phyloP scores from a whole-genome alignment of 2,797 vertebrate genomes.

The Mormyrus proboscirostris region DNA sequence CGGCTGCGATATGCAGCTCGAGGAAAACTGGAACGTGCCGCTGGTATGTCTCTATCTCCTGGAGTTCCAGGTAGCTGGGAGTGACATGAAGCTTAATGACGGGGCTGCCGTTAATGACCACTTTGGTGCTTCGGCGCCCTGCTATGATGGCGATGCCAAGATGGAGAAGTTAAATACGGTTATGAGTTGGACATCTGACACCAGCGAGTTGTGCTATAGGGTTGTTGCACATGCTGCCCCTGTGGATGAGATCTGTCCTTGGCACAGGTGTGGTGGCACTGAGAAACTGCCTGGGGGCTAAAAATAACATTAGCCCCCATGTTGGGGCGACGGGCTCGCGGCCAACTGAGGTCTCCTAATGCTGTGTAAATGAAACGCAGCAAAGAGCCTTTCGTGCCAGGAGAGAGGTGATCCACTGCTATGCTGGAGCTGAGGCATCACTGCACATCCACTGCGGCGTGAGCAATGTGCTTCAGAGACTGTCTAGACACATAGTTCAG shows the following conservation, averaged over 20 bases:
- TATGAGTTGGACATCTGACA: not conserved
- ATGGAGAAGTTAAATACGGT: not conserved
- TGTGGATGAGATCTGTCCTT: not conserved
- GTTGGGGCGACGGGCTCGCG: not conserved
- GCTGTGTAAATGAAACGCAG: not conserved
- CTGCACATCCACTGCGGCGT: too few relatives aligned
- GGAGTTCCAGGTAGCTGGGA: not conserved
- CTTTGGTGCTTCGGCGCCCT: not conserved
- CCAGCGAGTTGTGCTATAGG: not conserved
- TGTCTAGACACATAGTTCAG: too few relatives aligned
- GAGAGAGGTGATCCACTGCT: not conserved
- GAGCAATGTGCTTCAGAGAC: too few relatives aligned
- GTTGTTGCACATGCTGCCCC: not conserved
- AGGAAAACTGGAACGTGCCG: not conserved
- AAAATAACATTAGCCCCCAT: not conserved
- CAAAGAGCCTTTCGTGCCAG: too few relatives aligned
- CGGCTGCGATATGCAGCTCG: not conserved
- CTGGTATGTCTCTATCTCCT: not conserved
- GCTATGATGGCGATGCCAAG: not conserved
- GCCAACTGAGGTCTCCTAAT: not conserved
- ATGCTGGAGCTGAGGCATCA: not conserved
- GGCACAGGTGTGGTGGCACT: not conserved
- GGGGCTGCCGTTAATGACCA: not conserved
- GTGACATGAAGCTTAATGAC: not conserved
- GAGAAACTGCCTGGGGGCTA: not conserved